A percentile compares a stretch with the other conserved stretches of the same genome.
phyloP scores from a whole-genome alignment of 2,797 vertebrate genomes.

The Limosa lapponica region DNA sequence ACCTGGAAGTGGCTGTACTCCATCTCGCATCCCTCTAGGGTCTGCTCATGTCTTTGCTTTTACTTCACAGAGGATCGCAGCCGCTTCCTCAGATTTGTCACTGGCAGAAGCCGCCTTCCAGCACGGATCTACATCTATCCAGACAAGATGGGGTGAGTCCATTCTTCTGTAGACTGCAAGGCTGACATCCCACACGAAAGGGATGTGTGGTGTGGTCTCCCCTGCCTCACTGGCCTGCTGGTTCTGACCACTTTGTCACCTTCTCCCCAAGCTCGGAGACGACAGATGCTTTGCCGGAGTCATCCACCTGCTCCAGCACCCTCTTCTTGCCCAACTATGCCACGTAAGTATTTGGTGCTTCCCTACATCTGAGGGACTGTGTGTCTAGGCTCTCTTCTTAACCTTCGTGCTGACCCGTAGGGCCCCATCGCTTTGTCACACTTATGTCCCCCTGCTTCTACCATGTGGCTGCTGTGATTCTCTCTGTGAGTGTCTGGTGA shows the following conservation, averaged over 20 bases:
- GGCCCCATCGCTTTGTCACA: background rate
- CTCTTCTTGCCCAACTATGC: conserved; percentile 95
- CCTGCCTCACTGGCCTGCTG: background rate
- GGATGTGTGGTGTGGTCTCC: background rate
- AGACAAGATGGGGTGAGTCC: conserved; percentile 91
- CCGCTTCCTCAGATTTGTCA: conserved; percentile 96
- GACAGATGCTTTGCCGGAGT: conserved; percentile 93
- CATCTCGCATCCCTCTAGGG: background rate
- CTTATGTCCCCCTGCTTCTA: background rate
- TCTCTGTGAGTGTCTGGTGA: background rate
- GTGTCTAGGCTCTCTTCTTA: background rate
- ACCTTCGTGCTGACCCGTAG: background rate
- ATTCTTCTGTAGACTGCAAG: background rate
- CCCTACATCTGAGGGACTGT: background rate
- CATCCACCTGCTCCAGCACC: conserved; percentile 96
- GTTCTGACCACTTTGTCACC: conserved; percentile 31
- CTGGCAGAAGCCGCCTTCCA: conserved; percentile 95
- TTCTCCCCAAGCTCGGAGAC: conserved; percentile 85
- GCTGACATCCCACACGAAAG: background rate
- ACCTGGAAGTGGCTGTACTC: background rate
- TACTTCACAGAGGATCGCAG: conserved; percentile 92
- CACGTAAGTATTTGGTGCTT: conserved; percentile 80
- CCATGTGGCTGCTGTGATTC: background rate
- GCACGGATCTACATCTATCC: conserved; percentile 95
- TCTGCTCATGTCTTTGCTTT: conserved; percentile 26